Evolutionary conservation across 2,888 invertebrate species (phyloP), one percentile per base, ranked within the genome.

Genomic region (Prosapia bicincta): DNA sequence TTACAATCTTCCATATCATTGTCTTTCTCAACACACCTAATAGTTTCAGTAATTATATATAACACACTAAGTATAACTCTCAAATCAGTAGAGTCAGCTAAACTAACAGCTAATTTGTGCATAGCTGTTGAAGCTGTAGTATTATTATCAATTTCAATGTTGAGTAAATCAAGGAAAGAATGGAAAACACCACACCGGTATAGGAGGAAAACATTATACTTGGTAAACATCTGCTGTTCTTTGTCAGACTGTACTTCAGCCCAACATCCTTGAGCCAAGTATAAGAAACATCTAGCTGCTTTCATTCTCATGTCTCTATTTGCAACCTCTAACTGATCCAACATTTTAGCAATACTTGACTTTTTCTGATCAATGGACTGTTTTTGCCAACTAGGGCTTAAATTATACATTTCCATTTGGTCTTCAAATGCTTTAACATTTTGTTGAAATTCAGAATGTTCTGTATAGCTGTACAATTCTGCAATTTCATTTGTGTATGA

Each of bases 381-480:
- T 82, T 92, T 90, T 83, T 93, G 93, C 97, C 97, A 97, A 85
- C 92, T 92, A 0, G 94, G 92, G 77, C 91, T 90, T 80, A 92
- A 87, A 79, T 92, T 91, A 84, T 93, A 95, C 82, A 92, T 90
- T 83, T 92, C 92, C 93, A 97, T 95, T 83, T 94, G 92, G 83
- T 96, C 95, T 84, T 98, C 97, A 84, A 96, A 98, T 28, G 96
- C 93, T 84, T 93, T 92, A 25, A 95, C 92, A 87, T 98, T 98
- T 74, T 91, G 88, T 81, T 93, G 92, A 82, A 97, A 94, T 84
- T 99, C 99, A 70, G 93, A 91, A 83, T 96, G 95, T 86, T 99
- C 99, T 0, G 98, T 97, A 85, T 99, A 99, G 83, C 97, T 97
- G 84, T 99, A 99, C n/a, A 99, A 87, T 85, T 99, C 99, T 66